phyloP scores from a whole-genome alignment of 53 echinoderm and acorn worm species.

The Hippasteria phrygiana region DNA sequence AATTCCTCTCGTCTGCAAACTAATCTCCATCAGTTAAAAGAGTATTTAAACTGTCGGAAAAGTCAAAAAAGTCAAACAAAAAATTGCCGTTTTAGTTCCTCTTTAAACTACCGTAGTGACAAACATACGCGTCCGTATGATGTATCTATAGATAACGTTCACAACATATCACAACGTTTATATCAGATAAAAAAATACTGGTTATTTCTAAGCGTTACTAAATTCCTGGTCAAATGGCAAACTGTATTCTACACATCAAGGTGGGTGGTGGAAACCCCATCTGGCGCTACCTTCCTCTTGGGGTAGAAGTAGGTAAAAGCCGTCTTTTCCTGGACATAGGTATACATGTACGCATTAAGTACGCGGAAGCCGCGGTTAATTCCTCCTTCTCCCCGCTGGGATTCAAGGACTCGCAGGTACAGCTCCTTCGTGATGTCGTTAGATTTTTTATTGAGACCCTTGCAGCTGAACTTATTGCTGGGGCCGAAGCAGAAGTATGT shows the following conservation, averaged over 20 bases:
- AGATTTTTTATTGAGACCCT: slow-evolving; percentile 71
- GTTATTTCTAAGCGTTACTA: too few relatives aligned
- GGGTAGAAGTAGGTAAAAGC: slow-evolving; percentile 70
- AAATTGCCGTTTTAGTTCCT: too few relatives aligned
- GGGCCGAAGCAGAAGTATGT: slow-evolving; percentile 65
- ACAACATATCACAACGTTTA: too few relatives aligned
- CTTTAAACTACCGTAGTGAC: too few relatives aligned
- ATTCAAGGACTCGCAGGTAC: slow-evolving; percentile 43
- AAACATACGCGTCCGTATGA: too few relatives aligned
- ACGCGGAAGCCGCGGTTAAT: slow-evolving; percentile 66
- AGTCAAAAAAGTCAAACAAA: too few relatives aligned
- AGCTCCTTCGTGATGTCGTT: slow-evolving; percentile 54
- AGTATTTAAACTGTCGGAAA: too few relatives aligned
- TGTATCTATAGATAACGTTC: too few relatives aligned
- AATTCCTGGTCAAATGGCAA: too few relatives aligned
- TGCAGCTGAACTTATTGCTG: slow-evolving; percentile 75
- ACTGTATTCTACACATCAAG: slow-evolving; percentile 69
- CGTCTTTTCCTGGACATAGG: slow-evolving; percentile 56
- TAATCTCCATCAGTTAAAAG: too few relatives aligned
- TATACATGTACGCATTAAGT: slow-evolving; percentile 20
- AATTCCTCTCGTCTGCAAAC: too few relatives aligned
- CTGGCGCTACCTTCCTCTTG: slow-evolving; percentile 67
- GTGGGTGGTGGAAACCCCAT: slow-evolving; percentile 72
- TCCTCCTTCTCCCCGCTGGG: background rate
- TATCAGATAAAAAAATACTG: too few relatives aligned